Conservation (phyloP, 2,888 invertebrate species). For the Byasa hedistus region DNA sequence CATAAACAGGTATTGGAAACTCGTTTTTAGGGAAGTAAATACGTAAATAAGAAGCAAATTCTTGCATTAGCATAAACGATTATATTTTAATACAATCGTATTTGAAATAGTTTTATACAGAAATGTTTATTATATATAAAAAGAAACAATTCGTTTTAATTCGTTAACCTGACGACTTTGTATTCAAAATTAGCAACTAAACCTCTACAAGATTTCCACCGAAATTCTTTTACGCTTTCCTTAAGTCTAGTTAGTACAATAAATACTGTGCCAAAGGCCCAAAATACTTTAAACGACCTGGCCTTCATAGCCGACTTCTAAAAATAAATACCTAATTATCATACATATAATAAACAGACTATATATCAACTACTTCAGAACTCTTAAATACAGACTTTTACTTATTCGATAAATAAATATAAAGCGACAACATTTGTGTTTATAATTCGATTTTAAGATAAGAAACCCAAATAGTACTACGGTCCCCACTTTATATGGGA, state of each 20-base stretch:
- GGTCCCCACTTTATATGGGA: background rate
- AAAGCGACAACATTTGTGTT: background rate
- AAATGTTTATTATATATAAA: background rate
- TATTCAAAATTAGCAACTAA: background rate
- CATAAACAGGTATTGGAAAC: background rate
- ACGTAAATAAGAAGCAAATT: background rate
- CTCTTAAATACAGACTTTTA: background rate
- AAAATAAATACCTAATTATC: too few relatives aligned
- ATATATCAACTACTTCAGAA: background rate
- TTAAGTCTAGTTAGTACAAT: too few relatives aligned
- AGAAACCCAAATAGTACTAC: background rate
- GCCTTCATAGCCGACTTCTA: too few relatives aligned
- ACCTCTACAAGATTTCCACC: too few relatives aligned
- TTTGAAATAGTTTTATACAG: background rate
- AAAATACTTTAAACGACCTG: too few relatives aligned
- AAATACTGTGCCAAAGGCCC: too few relatives aligned
- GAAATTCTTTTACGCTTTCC: too few relatives aligned
- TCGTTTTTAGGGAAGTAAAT: background rate
- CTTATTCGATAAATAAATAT: background rate
- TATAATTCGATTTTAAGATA: background rate
- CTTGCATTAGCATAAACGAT: background rate
- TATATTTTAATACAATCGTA: background rate
- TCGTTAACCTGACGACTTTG: background rate
- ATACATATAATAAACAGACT: background rate
- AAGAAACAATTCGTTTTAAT: background rate